These are phyloP conservation scores for Thymelicus acteon DNA, from an alignment of 2,888 invertebrate species.

Conservation along the genomic window DNA sequence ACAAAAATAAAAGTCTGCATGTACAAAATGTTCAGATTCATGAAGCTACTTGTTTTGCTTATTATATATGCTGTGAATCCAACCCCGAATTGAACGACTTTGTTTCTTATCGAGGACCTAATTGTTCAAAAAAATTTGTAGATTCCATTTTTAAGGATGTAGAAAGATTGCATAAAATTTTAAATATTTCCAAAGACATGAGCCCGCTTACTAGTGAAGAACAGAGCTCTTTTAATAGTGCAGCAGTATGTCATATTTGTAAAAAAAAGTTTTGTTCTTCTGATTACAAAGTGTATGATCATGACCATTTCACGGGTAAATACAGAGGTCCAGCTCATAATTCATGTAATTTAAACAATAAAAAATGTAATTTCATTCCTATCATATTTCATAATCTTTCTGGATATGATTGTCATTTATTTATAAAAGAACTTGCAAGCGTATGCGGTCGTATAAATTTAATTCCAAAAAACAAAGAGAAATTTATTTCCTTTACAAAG, in stretches of 20 bases:
- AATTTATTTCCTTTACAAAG: constrained; percentile 17
- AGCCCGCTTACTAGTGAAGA: constrained; percentile 12
- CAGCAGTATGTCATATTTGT: constrained; percentile 11
- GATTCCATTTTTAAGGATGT: constrained; percentile 9
- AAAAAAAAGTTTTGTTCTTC: constrained; percentile 11
- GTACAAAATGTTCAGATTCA: not conserved
- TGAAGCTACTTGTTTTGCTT: not conserved
- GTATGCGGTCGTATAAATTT: constrained; percentile 17
- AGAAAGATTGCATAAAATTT: constrained; percentile 17
- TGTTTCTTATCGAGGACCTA: constrained; percentile 16
- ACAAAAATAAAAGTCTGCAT: not conserved
- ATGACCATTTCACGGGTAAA: constrained; percentile 20
- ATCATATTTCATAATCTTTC: constrained; percentile 41
- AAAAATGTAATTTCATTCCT: constrained; percentile 43
- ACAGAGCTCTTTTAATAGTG: constrained; percentile 9
- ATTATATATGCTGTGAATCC: constrained; percentile 17
- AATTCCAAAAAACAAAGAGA: constrained; percentile 17
- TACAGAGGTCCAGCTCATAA: constrained; percentile 23
- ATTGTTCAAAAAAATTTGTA: constrained; percentile 13
- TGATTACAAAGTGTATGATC: constrained; percentile 13
- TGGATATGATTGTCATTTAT: constrained; percentile 25
- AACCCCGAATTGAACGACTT: constrained; percentile 21
- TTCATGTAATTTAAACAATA: constrained; percentile 41
- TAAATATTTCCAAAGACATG: constrained; percentile 15
- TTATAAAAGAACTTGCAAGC: constrained; percentile 26